Evolutionary conservation across 2,797 vertebrate genomes (phyloP).

Genomic region (Sebastes aleutianus): DNA sequence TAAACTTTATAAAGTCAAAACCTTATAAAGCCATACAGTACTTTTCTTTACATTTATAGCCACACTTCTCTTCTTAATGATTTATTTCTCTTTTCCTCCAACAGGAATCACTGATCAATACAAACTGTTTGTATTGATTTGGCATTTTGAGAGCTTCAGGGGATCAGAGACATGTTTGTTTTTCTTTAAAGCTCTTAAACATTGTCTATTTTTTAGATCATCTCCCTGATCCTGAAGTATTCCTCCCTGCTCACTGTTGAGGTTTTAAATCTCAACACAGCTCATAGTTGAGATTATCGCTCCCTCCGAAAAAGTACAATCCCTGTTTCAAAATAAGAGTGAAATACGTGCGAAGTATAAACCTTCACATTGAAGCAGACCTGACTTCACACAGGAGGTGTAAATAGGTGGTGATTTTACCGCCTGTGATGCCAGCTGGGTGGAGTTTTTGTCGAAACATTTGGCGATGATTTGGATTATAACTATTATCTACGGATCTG

Average conservation of each 20-base stretch:
- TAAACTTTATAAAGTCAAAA: constrained; percentile 1
- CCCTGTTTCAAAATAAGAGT: not conserved
- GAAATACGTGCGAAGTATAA: not conserved
- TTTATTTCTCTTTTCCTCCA: not conserved
- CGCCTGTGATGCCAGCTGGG: too few species aligned
- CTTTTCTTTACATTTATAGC: not conserved
- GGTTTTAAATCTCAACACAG: not conserved
- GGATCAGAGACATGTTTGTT: too few species aligned
- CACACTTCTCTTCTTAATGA: constrained; percentile 13
- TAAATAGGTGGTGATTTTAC: not conserved
- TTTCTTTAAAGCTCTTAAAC: not conserved
- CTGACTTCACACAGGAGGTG: not conserved
- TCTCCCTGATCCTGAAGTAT: too few species aligned
- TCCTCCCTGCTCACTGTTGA: not conserved
- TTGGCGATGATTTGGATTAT: too few species aligned
- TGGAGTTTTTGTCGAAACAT: too few species aligned
- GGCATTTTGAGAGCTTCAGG: not conserved
- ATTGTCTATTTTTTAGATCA: not conserved
- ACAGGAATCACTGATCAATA: not conserved
- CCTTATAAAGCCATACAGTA: constrained; percentile 31
- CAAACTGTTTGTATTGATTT: not conserved
- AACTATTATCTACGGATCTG: too few species aligned
- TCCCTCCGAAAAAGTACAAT: not conserved
- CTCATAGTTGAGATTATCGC: constrained; percentile 5
- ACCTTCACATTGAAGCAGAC: not conserved